A percentile compares a stretch with the other conserved stretches of the same genome.
Conservation (phyloP, 2,797 vertebrate genomes). For the Aotus griseimembra region DNA sequence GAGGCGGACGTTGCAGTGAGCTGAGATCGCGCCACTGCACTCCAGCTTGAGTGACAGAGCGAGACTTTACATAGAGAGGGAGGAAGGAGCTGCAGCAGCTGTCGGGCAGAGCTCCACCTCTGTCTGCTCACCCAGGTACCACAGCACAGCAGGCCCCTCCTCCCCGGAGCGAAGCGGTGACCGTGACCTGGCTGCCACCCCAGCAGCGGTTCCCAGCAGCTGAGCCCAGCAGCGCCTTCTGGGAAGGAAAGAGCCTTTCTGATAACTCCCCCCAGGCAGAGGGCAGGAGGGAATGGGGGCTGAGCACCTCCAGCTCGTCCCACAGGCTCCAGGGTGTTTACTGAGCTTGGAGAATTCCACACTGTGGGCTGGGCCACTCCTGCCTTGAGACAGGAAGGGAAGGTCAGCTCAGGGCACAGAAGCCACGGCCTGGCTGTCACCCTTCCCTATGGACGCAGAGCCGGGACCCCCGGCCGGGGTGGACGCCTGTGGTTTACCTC, state of each 20-base stretch:
- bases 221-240: background rate
- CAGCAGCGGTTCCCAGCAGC: background rate
- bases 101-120: background rate
- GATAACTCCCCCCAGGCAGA: background rate
- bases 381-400: constrained; percentile 63
- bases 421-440: constrained; percentile 20
- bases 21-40: too few relatives aligned
- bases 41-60: too few relatives aligned
- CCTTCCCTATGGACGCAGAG: constrained; percentile 22
- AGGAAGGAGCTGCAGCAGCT: background rate
- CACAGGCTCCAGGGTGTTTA: constrained; percentile 11
- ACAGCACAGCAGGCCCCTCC: background rate
- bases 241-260: background rate
- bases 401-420: constrained; percentile 60
- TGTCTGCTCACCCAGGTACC: background rate
- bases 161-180: rapidly evolving
- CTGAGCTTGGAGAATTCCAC: background rate
- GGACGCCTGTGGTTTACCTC: background rate
- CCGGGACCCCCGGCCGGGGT: background rate
- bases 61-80: background rate
- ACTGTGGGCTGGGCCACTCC: constrained; percentile 32
- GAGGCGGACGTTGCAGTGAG: too few relatives aligned
- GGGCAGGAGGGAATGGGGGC: rapidly evolving
- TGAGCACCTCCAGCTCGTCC: background rate
- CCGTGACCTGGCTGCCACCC: background rate